Conservation (phyloP, 2,113 vertebrate species). For the Chamaetylas fuelleborni region DNA sequence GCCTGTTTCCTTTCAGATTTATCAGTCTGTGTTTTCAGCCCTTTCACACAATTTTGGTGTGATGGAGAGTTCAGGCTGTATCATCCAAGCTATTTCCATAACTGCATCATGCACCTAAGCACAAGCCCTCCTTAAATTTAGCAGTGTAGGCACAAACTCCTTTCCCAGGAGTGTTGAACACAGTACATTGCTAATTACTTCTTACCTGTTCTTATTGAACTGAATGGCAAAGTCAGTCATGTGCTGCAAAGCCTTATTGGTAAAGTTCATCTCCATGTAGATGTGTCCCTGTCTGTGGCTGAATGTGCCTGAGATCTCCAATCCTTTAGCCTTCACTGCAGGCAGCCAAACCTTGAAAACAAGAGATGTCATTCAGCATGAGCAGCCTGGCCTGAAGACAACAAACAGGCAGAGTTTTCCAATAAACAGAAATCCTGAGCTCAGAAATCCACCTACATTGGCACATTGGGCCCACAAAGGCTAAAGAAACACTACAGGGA, state of each 20-base stretch:
- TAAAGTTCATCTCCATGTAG: constrained; percentile 99
- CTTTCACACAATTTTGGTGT: background rate
- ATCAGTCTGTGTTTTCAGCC: background rate
- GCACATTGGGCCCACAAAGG: background rate
- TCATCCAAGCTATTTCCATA: background rate
- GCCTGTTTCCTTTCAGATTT: background rate
- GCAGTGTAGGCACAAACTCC: background rate
- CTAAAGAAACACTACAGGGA: background rate
- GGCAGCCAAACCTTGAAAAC: constrained; percentile 91
- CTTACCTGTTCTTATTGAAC: constrained; percentile 99
- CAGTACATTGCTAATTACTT: background rate
- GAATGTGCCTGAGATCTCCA: constrained; percentile 96
- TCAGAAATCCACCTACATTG: background rate
- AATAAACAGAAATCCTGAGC: background rate
- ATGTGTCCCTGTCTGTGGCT: constrained; percentile 96
- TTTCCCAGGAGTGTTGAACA: background rate
- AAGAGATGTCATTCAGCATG: background rate
- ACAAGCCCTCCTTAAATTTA: background rate
- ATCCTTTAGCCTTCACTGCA: constrained; percentile 95
- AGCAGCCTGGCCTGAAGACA: background rate
- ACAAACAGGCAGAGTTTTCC: background rate
- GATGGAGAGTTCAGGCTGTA: background rate
- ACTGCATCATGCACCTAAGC: background rate
- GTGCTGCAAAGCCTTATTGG: constrained; percentile 97
- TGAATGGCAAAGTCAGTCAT: constrained; percentile 99